phyloP scores from a whole-genome alignment of 2,113 vertebrate species.

The Barbus barbus region DNA sequence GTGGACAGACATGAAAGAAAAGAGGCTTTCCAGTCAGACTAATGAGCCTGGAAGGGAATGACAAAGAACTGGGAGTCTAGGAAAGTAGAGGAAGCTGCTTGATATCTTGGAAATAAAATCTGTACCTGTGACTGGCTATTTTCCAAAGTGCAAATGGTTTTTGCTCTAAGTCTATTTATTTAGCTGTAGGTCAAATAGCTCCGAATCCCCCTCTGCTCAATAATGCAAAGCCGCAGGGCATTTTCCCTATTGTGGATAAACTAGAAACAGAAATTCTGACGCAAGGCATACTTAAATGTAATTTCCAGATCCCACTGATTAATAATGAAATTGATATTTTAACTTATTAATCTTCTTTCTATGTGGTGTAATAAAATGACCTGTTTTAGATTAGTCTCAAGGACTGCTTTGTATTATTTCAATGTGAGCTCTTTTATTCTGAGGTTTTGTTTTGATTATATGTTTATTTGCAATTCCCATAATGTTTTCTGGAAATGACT shows the following conservation, averaged over 20 bases:
- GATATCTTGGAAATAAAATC: constrained; percentile 54
- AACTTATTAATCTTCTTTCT: background rate
- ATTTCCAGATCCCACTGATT: constrained; percentile 14
- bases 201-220: constrained; percentile 29
- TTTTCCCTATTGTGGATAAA: constrained; percentile 24
- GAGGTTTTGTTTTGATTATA: constrained; percentile 8
- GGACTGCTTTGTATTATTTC: background rate
- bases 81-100: constrained; percentile 38
- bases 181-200: constrained; percentile 38
- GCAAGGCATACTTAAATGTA: background rate
- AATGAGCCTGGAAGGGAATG: constrained; percentile 59
- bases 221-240: constrained; percentile 33
- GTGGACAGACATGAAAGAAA: constrained; percentile 60
- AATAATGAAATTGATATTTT: background rate
- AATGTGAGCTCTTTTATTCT: background rate
- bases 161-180: constrained; percentile 39
- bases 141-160: background rate
- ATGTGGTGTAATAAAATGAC: constrained; percentile 8
- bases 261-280: constrained; percentile 13
- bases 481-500: background rate
- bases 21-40: constrained; percentile 62
- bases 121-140: constrained; percentile 41
- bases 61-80: constrained; percentile 51
- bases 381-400: background rate
- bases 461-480: constrained; percentile 12